A percentile compares a stretch with the other conserved stretches of the same genome.
Evolutionary conservation across 2,888 invertebrate genomes (phyloP).

Genomic region (Gortyna flavago): DNA sequence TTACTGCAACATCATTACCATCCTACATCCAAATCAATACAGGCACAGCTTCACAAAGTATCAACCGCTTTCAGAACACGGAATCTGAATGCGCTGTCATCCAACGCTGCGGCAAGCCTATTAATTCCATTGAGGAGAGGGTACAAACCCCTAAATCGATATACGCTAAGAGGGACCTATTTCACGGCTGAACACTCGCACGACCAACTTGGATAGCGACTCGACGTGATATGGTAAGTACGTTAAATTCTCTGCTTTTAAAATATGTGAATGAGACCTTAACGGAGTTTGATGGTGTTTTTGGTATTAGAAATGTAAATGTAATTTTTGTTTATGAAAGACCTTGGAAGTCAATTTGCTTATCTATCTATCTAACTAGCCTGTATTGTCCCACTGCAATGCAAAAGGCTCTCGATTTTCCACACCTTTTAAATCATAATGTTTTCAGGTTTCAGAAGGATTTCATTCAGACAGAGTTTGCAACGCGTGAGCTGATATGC

Average conservation of each 20-base stretch:
- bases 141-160: constrained; percentile 71
- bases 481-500: neutral
- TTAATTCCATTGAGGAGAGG: constrained; percentile 68
- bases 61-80: constrained; percentile 55
- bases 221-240: constrained; percentile 64
- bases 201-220: constrained; percentile 67
- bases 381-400: neutral
- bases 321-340: neutral
- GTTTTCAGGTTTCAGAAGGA: neutral
- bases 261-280: constrained; percentile 49
- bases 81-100: constrained; percentile 68
- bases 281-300: constrained; percentile 20
- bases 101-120: constrained; percentile 65
- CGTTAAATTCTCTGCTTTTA: constrained; percentile 56
- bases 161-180: constrained; percentile 73
- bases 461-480: neutral
- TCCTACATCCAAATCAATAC: constrained; percentile 33
- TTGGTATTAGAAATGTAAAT: neutral
- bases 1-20: constrained; percentile 4
- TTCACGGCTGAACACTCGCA: constrained; percentile 73
- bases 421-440: neutral
- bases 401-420: neutral
- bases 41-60: constrained; percentile 55
- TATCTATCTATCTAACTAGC: neutral
- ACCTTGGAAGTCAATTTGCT: neutral